Evolutionary conservation across 2,888 invertebrate species (phyloP).

Genomic region (Cantharis rustica): DNA sequence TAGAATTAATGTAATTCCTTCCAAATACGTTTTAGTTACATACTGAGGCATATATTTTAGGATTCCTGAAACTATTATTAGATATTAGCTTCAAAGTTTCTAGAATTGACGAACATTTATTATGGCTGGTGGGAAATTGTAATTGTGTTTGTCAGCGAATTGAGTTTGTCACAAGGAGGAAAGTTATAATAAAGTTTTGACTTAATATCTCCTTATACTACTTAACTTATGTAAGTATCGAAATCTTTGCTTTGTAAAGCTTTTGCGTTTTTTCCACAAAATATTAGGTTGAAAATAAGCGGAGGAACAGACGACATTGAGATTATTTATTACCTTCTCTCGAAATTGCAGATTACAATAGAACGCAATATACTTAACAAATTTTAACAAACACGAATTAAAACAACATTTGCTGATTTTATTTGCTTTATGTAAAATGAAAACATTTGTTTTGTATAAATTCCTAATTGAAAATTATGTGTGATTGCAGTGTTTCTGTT

Average conservation of each 20-base stretch:
- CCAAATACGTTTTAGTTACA: not conserved
- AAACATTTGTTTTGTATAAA: not conserved
- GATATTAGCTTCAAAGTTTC: conserved; percentile 4
- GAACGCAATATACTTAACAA: not conserved
- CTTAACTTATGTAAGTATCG: not conserved
- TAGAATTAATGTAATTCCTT: not conserved
- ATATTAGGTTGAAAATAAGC: too few species aligned
- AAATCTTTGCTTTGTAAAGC: not conserved
- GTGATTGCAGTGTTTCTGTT: not conserved
- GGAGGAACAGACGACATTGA: too few species aligned
- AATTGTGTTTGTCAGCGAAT: conserved; percentile 1
- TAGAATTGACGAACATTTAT: conserved; percentile 9
- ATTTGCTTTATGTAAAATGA: not conserved
- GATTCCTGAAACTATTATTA: conserved; percentile 5
- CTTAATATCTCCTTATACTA: not conserved
- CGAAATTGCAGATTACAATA: not conserved
- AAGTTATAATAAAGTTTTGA: conserved; percentile 7
- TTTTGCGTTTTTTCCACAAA: not conserved
- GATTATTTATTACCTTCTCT: not conserved
- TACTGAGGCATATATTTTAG: not conserved
- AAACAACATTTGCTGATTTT: not conserved
- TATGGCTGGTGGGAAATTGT: not conserved
- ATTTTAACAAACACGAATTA: not conserved
- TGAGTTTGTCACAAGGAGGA: conserved; percentile 7
- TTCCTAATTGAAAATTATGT: not conserved